Evolutionary conservation across 2,888 invertebrate species (phyloP).

Genomic region (Orthosia incerta): DNA sequence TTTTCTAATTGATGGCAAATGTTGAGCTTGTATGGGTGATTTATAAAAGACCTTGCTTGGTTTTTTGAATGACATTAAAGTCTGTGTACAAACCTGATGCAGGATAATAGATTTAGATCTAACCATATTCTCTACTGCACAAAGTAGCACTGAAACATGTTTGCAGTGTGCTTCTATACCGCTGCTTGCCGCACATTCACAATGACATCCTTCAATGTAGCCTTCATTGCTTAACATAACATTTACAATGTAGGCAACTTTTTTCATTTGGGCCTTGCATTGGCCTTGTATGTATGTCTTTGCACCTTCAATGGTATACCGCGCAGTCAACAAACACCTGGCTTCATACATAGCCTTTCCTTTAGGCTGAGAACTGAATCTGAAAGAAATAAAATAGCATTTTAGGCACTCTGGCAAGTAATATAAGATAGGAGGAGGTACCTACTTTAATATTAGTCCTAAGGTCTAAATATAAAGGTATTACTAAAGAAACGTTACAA

Average conservation of each 20-base stretch:
- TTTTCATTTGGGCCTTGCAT: neutral
- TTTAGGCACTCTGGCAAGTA: neutral
- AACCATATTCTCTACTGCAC: conserved; percentile 1
- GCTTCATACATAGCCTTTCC: neutral
- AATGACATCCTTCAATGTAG: conserved; percentile 5
- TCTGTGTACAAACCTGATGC: neutral
- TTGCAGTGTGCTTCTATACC: conserved; percentile 11
- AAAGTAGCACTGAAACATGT: conserved; percentile 5
- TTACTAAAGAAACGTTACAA: neutral
- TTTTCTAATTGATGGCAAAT: conserved; percentile 1
- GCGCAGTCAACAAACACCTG: neutral
- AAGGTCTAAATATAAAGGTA: conserved; percentile 4
- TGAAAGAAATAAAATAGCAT: conserved; percentile 3
- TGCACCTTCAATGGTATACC: neutral
- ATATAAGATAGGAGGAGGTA: neutral
- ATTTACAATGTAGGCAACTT: neutral
- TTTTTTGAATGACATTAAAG: neutral
- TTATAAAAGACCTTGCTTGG: conserved; percentile 1
- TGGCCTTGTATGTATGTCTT: neutral
- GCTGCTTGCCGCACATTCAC: conserved; percentile 3
- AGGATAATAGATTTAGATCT: neutral
- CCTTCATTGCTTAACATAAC: neutral
- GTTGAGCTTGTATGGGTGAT: neutral
- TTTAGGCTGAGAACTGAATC: neutral
- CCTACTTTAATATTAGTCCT: neutral